These are phyloP conservation scores for Physocephala rufipes DNA, from an alignment of 2,888 invertebrate genomes.

Conservation along the genomic window DNA sequence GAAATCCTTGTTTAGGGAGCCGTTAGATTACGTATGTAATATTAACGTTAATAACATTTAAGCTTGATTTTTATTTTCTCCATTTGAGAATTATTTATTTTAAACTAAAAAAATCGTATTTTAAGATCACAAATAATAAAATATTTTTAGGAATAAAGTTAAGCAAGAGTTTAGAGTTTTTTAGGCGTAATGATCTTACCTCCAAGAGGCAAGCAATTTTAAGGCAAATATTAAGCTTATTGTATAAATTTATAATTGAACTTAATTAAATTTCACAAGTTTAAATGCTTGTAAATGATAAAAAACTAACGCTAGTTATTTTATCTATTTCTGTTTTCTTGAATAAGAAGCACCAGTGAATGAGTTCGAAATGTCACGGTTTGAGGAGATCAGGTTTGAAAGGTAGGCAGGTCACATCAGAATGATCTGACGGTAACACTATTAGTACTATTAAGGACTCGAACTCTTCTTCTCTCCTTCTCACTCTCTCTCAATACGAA, in stretches of 20 bases:
- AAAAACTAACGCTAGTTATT: constrained; percentile 6
- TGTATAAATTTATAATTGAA: constrained; percentile 13
- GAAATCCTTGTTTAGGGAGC: constrained; percentile 16
- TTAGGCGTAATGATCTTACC: background rate
- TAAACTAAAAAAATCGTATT: constrained; percentile 40
- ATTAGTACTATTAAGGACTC: too few relatives aligned
- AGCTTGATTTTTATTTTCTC: constrained; percentile 6
- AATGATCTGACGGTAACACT: too few relatives aligned
- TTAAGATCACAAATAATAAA: constrained; percentile 44
- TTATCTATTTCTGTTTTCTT: background rate
- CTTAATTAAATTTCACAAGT: constrained; percentile 19
- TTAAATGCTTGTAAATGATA: constrained; percentile 25
- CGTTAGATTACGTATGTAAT: background rate
- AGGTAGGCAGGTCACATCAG: background rate
- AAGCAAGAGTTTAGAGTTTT: constrained; percentile 16
- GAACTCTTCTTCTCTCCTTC: too few relatives aligned
- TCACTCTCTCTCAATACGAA: background rate
- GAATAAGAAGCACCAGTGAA: constrained; percentile 17
- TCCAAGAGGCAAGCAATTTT: background rate
- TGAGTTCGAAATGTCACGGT: background rate
- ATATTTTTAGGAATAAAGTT: constrained; percentile 34
- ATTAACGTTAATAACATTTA: background rate
- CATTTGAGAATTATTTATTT: constrained; percentile 5
- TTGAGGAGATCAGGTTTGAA: background rate
- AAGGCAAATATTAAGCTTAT: background rate